These are phyloP conservation scores for Anguilla pacifica DNA, from an alignment of 2,797 vertebrate species.

Conservation along the genomic window DNA sequence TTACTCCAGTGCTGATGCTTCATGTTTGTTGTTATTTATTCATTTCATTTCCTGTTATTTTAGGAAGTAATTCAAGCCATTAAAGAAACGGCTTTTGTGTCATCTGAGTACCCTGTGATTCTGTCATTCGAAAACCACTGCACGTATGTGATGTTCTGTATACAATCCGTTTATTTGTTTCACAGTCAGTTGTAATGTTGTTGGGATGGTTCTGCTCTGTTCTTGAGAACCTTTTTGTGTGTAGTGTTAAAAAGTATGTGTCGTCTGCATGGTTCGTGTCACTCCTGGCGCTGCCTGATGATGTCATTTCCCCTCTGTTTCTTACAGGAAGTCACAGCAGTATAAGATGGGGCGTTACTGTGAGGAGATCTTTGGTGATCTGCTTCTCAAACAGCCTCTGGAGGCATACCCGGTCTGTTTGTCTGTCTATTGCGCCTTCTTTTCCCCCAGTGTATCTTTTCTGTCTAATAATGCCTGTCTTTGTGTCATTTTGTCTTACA, in stretches of 20 bases:
- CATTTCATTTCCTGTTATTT: conserved; percentile 10
- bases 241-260: background rate
- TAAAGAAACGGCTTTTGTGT: conserved; percentile 95
- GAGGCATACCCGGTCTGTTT: conserved; percentile 83
- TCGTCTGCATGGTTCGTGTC: background rate
- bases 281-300: background rate
- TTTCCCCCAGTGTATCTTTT: background rate
- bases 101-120: conserved; percentile 93
- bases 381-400: conserved; percentile 89
- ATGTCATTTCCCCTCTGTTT: conserved; percentile 47
- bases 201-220: background rate
- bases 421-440: background rate
- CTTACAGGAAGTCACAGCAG: conserved; percentile 93
- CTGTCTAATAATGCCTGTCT: background rate
- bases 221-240: conserved; percentile 20
- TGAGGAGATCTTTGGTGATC: conserved; percentile 94
- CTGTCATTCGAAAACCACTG: conserved; percentile 99
- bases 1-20: background rate
- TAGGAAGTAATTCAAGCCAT: conserved; percentile 98
- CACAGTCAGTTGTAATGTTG: background rate
- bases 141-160: conserved; percentile 74
- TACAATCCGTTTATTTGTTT: conserved; percentile 13
- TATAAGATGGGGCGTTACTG: conserved; percentile 99
- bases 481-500: conserved; percentile 57
- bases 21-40: conserved; percentile 12